Evolutionary conservation across 2,797 vertebrate genomes (phyloP).

Genomic region (Lates japonicus): DNA sequence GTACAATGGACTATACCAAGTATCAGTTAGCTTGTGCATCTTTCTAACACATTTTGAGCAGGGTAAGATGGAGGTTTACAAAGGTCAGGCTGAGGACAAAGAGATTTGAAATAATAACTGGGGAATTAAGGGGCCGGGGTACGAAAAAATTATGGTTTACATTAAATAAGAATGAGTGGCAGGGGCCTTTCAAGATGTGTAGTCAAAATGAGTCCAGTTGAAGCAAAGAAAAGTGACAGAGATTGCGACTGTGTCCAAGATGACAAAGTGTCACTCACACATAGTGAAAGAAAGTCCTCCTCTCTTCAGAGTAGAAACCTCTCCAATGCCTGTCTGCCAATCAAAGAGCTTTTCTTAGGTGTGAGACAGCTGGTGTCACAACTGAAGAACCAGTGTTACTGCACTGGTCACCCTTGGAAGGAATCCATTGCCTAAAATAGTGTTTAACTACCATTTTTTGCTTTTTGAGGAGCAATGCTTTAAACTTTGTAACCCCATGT

Average conservation of each 20-base stretch:
- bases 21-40: background rate
- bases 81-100: conserved; percentile 2
- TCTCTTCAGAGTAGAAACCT: conserved; percentile 26
- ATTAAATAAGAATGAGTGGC: conserved; percentile 29
- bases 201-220: conserved; percentile 32
- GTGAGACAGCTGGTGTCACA: conserved; percentile 59
- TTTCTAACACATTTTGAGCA: background rate
- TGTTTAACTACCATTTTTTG: conserved; percentile 11
- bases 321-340: conserved; percentile 50
- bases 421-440: conserved; percentile 19
- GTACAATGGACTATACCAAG: background rate
- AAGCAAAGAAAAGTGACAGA: conserved; percentile 51
- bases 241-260: conserved; percentile 46
- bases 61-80: background rate
- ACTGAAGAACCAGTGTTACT: conserved; percentile 29
- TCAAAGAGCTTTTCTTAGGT: conserved; percentile 56
- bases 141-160: conserved; percentile 9
- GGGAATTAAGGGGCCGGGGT: background rate
- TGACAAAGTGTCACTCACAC: conserved; percentile 69
- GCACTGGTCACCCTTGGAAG: conserved; percentile 11
- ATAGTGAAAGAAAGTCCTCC: conserved; percentile 41
- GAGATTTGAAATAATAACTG: background rate
- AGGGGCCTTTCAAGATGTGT: conserved; percentile 31
- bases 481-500: background rate
- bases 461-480: conserved; percentile 18